These are phyloP conservation scores for Malthinus seriepunctatus DNA, from an alignment of 2,888 invertebrate species.

Conservation along the genomic window DNA sequence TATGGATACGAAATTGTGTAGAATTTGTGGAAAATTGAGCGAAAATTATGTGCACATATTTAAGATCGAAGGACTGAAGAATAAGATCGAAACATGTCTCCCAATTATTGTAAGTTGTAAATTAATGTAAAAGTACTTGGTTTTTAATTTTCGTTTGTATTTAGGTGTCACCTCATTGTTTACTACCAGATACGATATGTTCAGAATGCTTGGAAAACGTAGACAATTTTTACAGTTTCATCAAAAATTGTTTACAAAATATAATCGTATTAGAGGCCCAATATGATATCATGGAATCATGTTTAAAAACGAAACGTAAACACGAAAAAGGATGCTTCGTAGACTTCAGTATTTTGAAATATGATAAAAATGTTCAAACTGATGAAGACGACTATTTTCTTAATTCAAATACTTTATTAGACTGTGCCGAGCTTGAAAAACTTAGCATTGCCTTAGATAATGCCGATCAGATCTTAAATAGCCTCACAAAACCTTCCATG, in stretches of 20 bases:
- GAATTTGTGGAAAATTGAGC: conserved; percentile 50
- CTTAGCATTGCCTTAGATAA: conserved; percentile 19
- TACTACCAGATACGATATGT: conserved; percentile 52
- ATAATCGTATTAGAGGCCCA: conserved; percentile 51
- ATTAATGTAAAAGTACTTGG: neutral
- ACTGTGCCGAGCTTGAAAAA: conserved; percentile 18
- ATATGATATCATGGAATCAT: conserved; percentile 50
- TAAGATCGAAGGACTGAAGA: conserved; percentile 50
- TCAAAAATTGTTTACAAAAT: conserved; percentile 50
- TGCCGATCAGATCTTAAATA: conserved; percentile 28
- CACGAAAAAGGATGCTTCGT: conserved; percentile 55
- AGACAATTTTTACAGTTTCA: conserved; percentile 49
- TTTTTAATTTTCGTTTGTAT: conserved; percentile 14
- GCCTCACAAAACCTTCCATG: neutral
- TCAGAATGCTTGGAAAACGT: conserved; percentile 47
- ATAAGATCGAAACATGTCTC: conserved; percentile 54
- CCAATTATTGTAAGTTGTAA: conserved; percentile 51
- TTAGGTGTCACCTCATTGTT: conserved; percentile 48
- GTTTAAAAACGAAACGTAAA: conserved; percentile 49
- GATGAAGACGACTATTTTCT: conserved; percentile 36
- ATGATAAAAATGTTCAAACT: conserved; percentile 48
- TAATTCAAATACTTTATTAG: conserved; percentile 5
- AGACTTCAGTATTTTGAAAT: conserved; percentile 47
- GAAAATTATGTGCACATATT: conserved; percentile 50
- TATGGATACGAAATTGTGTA: conserved; percentile 52